Evolutionary conservation across 2,888 invertebrate species (phyloP).

Genomic region (Chrysodeixis includens): DNA sequence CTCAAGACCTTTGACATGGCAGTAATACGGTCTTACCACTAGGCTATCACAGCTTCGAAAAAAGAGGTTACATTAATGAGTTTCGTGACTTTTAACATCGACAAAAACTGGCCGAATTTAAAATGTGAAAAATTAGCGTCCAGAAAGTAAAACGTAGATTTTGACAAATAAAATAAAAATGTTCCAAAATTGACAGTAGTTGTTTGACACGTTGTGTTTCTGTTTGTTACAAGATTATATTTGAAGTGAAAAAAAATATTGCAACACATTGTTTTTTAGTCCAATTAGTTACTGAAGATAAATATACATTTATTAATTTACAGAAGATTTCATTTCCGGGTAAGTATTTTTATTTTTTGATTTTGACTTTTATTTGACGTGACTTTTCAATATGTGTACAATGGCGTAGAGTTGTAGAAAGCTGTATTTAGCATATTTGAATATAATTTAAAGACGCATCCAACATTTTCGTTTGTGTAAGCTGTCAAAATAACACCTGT

Average conservation of each 20-base stretch:
- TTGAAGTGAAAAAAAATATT: slow-evolving; percentile 48
- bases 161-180: slow-evolving; percentile 58
- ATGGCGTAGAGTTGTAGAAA: not conserved
- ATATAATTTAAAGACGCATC: no score
- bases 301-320: not conserved
- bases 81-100: not conserved
- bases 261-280: slow-evolving; percentile 22
- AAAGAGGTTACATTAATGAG: slow-evolving; percentile 4
- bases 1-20: no score
- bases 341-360: slow-evolving; percentile 29
- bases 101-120: slow-evolving; percentile 18
- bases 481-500: no score
- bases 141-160: slow-evolving; percentile 9
- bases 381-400: not conserved
- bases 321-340: slow-evolving; percentile 21
- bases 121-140: not conserved
- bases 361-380: slow-evolving; percentile 34
- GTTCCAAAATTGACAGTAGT: slow-evolving; percentile 77
- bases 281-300: slow-evolving; percentile 14
- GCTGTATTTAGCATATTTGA: not conserved
- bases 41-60: no score
- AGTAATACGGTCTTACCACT: no score
- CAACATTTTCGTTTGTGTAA: no score
- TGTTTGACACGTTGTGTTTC: slow-evolving; percentile 64
- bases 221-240: slow-evolving; percentile 68